Percentiles rank a stretch among this genome's conserved stretches.
Evolutionary conservation across 2,888 invertebrate species (phyloP).

Genomic region (Eremobia ochroleuca): DNA sequence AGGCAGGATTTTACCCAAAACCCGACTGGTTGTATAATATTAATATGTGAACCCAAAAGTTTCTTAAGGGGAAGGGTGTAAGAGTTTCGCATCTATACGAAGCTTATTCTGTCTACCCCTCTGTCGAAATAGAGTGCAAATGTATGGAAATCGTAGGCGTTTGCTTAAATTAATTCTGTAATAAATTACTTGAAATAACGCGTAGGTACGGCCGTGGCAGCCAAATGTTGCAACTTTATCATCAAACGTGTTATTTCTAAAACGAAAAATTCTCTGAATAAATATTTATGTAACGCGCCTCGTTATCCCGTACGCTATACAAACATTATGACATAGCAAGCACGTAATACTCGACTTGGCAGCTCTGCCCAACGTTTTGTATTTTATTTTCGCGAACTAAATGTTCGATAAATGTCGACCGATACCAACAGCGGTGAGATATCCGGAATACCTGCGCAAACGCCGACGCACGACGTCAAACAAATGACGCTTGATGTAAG

Average conservation of each 20-base stretch:
- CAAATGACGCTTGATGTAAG: constrained; percentile 55
- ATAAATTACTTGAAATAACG: constrained; percentile 28
- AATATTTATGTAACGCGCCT: constrained; percentile 53
- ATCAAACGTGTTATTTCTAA: constrained; percentile 48
- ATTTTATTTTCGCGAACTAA: constrained; percentile 59
- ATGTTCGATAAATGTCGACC: constrained; percentile 54
- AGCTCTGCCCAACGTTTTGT: constrained; percentile 43
- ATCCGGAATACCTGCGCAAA: constrained; percentile 50
- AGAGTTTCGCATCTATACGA: neutral
- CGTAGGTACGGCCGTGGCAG: constrained; percentile 25
- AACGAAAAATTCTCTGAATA: constrained; percentile 47
- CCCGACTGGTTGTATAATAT: neutral
- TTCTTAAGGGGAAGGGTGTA: neutral
- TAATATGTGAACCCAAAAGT: neutral
- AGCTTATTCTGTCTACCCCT: neutral
- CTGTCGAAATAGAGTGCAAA: neutral
- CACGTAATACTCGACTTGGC: constrained; percentile 52
- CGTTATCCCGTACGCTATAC: constrained; percentile 30
- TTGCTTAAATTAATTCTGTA: constrained; percentile 29
- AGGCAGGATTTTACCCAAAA: neutral
- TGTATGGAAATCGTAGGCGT: constrained; percentile 15
- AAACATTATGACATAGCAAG: constrained; percentile 51
- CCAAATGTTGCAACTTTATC: constrained; percentile 57
- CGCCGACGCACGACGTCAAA: constrained; percentile 43
- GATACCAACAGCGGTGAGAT: constrained; percentile 36